Percentiles rank a stretch among this genome's conserved stretches.
Conservation (phyloP, 1,140 invertebrate species). For the Pemphigus obesinymphae region DNA sequence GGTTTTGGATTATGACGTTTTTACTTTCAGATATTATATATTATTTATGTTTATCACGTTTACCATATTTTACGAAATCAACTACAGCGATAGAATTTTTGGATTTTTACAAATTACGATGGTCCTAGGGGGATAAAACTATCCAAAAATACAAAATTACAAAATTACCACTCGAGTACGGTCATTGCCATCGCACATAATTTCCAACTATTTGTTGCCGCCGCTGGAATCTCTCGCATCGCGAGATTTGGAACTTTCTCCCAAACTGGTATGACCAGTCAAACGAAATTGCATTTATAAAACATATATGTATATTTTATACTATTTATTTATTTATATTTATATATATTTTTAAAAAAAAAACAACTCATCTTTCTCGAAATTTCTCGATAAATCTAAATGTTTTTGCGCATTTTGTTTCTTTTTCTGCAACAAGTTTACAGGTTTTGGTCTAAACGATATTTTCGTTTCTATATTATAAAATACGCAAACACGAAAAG, state of each 20-base stretch:
- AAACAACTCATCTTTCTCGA: background rate
- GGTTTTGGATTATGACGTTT: too few species aligned
- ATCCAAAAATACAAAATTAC: too few species aligned
- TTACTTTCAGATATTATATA: too few species aligned
- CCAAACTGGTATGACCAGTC: conserved; percentile 33
- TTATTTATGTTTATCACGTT: too few species aligned
- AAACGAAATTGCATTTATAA: conserved; percentile 14
- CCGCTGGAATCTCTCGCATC: background rate
- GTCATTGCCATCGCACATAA: background rate
- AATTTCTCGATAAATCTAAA: background rate
- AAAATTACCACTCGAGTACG: too few species aligned
- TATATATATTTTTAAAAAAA: too few species aligned
- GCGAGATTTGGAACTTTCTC: conserved; percentile 23
- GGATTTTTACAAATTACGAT: too few species aligned
- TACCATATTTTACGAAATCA: too few species aligned
- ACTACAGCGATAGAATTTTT: too few species aligned
- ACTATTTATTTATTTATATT: too few species aligned
- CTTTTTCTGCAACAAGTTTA: background rate
- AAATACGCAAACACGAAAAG: background rate
- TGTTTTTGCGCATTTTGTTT: background rate
- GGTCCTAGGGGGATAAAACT: too few species aligned
- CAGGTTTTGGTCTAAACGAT: background rate
- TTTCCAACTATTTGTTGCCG: background rate
- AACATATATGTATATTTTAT: too few species aligned
- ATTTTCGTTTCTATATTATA: background rate